phyloP scores from a whole-genome alignment of 2,888 invertebrate species.

The Euzophera pinguis region DNA sequence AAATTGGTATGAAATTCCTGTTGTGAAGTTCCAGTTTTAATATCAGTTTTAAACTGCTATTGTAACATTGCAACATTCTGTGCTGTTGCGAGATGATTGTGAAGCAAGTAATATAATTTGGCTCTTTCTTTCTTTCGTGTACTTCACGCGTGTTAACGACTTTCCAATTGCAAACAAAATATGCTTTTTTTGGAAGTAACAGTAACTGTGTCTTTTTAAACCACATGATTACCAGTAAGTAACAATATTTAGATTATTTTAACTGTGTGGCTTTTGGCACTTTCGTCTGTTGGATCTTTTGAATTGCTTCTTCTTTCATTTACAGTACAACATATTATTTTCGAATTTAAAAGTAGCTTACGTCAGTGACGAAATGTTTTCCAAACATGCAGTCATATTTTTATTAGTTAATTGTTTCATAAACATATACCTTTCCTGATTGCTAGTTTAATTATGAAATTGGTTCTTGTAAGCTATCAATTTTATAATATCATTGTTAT shows the following conservation, averaged over 20 bases:
- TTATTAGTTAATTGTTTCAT: too few relatives aligned
- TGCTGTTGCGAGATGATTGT: not conserved
- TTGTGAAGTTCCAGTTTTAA: not conserved
- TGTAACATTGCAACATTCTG: not conserved
- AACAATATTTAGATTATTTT: not conserved
- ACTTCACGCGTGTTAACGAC: constrained; percentile 2
- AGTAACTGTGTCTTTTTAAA: not conserved
- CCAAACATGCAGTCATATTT: too few relatives aligned
- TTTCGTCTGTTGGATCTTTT: not conserved
- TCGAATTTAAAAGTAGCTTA: too few relatives aligned
- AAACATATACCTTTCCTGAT: too few relatives aligned
- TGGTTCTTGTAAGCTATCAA: too few relatives aligned
- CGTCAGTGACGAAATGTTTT: not conserved
- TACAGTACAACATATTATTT: too few relatives aligned
- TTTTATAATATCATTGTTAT: too few relatives aligned
- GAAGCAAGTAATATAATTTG: not conserved
- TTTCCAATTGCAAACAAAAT: not conserved
- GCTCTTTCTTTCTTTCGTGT: not conserved
- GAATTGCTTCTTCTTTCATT: not conserved
- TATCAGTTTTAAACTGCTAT: not conserved
- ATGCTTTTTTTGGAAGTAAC: not conserved
- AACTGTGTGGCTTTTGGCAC: not conserved
- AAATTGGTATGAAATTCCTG: not conserved
- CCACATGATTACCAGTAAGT: not conserved
- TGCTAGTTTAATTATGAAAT: too few relatives aligned